Conservation (phyloP, 2,797 vertebrate species). For the Lepus townsendii region DNA sequence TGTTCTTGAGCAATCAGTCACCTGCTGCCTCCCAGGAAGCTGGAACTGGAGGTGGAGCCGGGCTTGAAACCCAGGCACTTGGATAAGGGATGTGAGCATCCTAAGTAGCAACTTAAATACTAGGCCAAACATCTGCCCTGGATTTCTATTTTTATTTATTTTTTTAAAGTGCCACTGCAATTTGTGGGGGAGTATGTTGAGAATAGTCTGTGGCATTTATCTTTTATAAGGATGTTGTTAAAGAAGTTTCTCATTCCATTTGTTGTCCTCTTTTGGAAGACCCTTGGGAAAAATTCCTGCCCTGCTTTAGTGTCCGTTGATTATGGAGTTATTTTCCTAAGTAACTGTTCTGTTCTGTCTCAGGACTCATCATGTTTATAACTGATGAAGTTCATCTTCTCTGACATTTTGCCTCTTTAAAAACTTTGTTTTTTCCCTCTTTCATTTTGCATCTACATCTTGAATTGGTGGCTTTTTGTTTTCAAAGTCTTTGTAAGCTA, state of each 20-base stretch:
- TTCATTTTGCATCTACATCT: constrained; percentile 18
- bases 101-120: no score
- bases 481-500: constrained; percentile 44
- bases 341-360: neutral
- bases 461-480: constrained; percentile 32
- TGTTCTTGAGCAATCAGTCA: no score
- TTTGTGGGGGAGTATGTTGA: neutral
- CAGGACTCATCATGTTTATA: neutral
- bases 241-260: constrained; percentile 43
- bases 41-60: no score
- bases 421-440: neutral
- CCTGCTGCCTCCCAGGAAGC: no score
- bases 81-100: no score
- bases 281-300: neutral
- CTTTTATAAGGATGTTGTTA: constrained; percentile 3
- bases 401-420: neutral
- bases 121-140: no score
- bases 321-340: constrained; percentile 49
- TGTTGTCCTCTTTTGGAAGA: neutral
- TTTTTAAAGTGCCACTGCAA: neutral
- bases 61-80: no score
- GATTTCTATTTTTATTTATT: no score
- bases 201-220: constrained; percentile 52
- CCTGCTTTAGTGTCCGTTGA: neutral
- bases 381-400: constrained; percentile 9